Evolutionary conservation across 1,140 invertebrate species (phyloP), one percentile per base, ranked within the genome.

Genomic region (Gryllus bimaculatus): DNA sequence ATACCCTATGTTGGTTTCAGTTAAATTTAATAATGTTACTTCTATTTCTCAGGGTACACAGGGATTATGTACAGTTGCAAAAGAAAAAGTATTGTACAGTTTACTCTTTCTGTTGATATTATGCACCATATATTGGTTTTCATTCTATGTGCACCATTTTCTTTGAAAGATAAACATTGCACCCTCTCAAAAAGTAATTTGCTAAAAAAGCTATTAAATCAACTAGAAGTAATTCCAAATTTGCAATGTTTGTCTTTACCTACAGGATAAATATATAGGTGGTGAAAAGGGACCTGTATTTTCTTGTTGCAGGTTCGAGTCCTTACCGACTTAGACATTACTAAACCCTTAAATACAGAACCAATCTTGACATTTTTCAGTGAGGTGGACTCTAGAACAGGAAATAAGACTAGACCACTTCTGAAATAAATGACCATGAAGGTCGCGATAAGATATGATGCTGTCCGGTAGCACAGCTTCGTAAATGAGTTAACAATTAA

Each of bases 271-370:
- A 39, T 39, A 26, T 39, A 47, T 48, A 80, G 47, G 75, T 21
- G n/a, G 66, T 78, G 80, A 66, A 77, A 48, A 20, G 48, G 48
- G 76, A 47, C 48, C 48, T 77, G 15, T 77, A 48, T 82, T 86
- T 82, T 83, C 83, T 88, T 88, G 87, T 88, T 88, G 81, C 87
- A 88, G 87, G 87, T 87, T 86, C 86, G 86, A 85, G 86, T 86
- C 84, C 85, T 87, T 87, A 87, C 86, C 87, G 87, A 87, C 87
- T 87, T 86, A 86, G 87, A 87, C 87, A 87, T 85, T 87, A 87
- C 85, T 87, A 87, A 81, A 82, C 82, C 66, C 10, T 66, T 66
- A 66, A 66, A 66, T 13, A 66, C 10, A 66, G 18, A 66, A 3
- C 54, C 54, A 66, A 13, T 13, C 54, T 75, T 26, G 20, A 75